Percentiles rank a stretch among this genome's conserved stretches.
Evolutionary conservation across 2,797 vertebrate species (phyloP).

Genomic region (Gymnoscopelus braueri): DNA sequence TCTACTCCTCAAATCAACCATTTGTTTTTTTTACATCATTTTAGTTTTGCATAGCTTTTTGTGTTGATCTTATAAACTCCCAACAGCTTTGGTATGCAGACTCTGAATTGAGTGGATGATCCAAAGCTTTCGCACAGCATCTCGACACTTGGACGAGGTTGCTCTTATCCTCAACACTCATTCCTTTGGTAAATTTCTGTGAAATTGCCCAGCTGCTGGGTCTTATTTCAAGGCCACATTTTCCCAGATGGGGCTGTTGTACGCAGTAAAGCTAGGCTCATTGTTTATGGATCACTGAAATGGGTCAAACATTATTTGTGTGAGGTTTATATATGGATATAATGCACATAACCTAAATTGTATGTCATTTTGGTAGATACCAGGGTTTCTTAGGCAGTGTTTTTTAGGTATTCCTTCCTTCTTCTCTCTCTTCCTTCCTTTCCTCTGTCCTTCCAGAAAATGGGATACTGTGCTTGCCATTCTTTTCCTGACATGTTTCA

Average conservation of each 20-base stretch:
- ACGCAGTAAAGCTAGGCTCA: not conserved
- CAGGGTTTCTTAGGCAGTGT: not conserved
- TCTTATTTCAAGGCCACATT: constrained; percentile 22
- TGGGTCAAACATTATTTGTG: constrained; percentile 1
- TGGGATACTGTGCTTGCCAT: not conserved
- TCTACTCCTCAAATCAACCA: too few species aligned
- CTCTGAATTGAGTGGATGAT: not conserved
- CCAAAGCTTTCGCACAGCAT: not conserved
- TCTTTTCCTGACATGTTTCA: not conserved
- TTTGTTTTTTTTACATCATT: too few species aligned
- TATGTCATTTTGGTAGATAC: not conserved
- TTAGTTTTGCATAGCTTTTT: not conserved
- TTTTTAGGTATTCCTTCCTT: constrained; percentile 1
- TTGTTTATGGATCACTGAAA: constrained; percentile 2
- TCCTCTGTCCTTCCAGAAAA: not conserved
- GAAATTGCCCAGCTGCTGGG: constrained; percentile 40
- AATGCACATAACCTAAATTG: not conserved
- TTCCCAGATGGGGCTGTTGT: constrained; percentile 14
- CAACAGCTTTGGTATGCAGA: not conserved
- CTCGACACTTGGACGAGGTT: constrained; percentile 8
- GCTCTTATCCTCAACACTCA: constrained; percentile 9
- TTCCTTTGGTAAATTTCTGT: constrained; percentile 31
- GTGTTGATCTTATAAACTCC: not conserved
- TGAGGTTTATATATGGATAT: not conserved
- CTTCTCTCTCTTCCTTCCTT: not conserved